Evolutionary conservation across 2,888 invertebrate genomes (phyloP).

Genomic region (Thereva nobilitata): DNA sequence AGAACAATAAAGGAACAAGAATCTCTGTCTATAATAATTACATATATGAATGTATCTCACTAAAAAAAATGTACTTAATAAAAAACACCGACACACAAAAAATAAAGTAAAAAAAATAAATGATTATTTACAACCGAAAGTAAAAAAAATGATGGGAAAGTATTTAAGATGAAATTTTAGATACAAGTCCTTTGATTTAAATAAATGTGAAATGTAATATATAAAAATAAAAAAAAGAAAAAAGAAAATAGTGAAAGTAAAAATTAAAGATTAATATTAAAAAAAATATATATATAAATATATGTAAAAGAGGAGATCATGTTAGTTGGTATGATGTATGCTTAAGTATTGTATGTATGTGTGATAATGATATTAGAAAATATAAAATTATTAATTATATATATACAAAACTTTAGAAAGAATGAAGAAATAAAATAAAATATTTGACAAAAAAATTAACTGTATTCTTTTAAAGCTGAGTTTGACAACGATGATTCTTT

Average conservation of each 20-base stretch:
- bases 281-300: not conserved
- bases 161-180: slow-evolving; percentile 29
- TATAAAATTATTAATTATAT: slow-evolving; percentile 24
- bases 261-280: slow-evolving; percentile 15
- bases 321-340: slow-evolving; percentile 22
- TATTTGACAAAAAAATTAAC: slow-evolving; percentile 18
- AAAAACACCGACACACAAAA: not conserved
- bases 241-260: not conserved
- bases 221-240: not conserved
- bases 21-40: no score
- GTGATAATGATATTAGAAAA: slow-evolving; percentile 29
- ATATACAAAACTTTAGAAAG: slow-evolving; percentile 25
- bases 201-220: slow-evolving; percentile 29
- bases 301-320: not conserved
- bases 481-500: no score
- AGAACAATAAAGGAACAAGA: no score
- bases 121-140: no score
- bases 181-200: slow-evolving; percentile 9
- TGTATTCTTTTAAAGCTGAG: not conserved
- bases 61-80: no score
- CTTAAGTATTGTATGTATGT: slow-evolving; percentile 27
- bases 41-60: no score
- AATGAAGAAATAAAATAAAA: slow-evolving; percentile 26
- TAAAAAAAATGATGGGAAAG: not conserved
- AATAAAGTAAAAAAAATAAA: not conserved